Percentiles rank a stretch among this genome's conserved stretches.
phyloP scores from a whole-genome alignment of 2,797 vertebrate species.

The Aldrovandia affinis region DNA sequence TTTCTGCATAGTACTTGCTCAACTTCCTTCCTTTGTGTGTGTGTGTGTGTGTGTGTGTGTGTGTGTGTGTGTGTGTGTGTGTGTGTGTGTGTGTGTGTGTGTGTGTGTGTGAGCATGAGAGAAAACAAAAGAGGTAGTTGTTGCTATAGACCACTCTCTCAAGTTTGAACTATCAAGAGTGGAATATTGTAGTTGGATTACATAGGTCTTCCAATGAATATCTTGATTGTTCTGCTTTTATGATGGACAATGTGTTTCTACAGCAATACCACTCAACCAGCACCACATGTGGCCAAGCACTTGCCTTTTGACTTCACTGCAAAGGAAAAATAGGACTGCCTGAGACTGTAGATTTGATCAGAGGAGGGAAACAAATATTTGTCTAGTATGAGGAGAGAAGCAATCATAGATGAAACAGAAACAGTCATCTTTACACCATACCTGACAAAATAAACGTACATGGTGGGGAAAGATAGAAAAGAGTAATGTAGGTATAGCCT shows the following conservation, averaged over 20 bases:
- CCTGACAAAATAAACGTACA: background rate
- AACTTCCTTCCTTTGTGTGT: background rate
- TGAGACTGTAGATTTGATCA: background rate
- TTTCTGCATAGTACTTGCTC: background rate
- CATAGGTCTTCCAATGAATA: background rate
- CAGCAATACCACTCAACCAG: background rate
- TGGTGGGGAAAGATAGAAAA: background rate
- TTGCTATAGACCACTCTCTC: background rate
- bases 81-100: background rate
- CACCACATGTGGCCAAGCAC: background rate
- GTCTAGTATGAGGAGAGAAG: background rate
- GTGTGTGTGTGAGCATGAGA: background rate
- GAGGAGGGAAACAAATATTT: background rate
- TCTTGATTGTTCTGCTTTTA: background rate
- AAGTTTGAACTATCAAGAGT: background rate
- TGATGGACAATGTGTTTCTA: background rate
- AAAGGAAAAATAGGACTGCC: background rate
- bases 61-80: background rate
- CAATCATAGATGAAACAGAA: conserved; percentile 2
- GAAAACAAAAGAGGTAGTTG: background rate
- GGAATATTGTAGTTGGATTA: background rate
- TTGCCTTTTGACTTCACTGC: background rate
- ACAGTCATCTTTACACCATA: background rate
- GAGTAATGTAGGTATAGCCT: background rate
- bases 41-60: conserved; percentile 20